Evolutionary conservation across 2,888 invertebrate genomes (phyloP).

Genomic region (Temnothorax ravouxi): DNA sequence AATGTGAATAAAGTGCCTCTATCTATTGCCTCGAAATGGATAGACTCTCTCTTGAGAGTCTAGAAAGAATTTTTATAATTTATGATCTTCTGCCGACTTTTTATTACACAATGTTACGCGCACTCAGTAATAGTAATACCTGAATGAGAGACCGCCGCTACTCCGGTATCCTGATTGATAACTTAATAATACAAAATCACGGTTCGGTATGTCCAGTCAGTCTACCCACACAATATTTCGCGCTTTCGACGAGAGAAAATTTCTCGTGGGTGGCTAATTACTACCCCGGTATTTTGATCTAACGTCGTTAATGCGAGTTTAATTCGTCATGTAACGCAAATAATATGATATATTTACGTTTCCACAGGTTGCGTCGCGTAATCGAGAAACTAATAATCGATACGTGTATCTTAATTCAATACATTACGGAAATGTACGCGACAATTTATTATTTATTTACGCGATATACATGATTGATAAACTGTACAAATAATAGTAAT

Average conservation of each 20-base stretch:
- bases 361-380: background rate
- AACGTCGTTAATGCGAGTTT: background rate
- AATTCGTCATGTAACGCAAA: background rate
- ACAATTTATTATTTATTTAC: conserved; percentile 2
- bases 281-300: conserved; percentile 5
- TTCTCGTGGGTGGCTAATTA: background rate
- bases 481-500: background rate
- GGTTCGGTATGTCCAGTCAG: too few relatives aligned
- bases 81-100: too few relatives aligned
- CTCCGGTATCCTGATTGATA: too few relatives aligned
- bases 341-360: background rate
- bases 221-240: background rate
- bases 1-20: background rate
- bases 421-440: background rate
- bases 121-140: too few relatives aligned
- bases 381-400: conserved; percentile 13
- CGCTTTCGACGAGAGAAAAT: background rate
- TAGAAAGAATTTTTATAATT: too few relatives aligned
- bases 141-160: background rate
- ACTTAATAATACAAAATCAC: too few relatives aligned
- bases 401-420: conserved; percentile 18
- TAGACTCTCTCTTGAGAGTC: too few relatives aligned
- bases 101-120: too few relatives aligned
- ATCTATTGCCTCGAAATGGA: too few relatives aligned
- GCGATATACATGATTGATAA: background rate